Evolutionary conservation across 2,888 invertebrate species (phyloP).

Genomic region (Plagodis pulveraria): DNA sequence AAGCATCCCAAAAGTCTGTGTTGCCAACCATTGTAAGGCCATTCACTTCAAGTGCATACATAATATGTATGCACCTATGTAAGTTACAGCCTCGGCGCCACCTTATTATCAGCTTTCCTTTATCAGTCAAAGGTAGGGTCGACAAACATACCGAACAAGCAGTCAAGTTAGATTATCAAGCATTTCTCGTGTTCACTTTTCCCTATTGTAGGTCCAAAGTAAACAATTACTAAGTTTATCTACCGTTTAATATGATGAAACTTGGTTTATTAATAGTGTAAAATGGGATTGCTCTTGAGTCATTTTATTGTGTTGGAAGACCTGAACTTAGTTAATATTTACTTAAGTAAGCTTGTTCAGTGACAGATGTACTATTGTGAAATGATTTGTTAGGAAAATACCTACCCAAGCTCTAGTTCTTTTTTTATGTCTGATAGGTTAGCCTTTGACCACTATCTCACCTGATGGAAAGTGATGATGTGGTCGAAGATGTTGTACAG

Average conservation of each 20-base stretch:
- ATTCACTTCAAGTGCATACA: constrained; percentile 12
- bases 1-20: too few relatives aligned
- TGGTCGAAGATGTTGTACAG: too few relatives aligned
- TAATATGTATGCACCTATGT: constrained; percentile 9
- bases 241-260: constrained; percentile 19
- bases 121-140: constrained; percentile 79
- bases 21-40: not conserved
- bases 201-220: constrained; percentile 11
- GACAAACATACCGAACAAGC: constrained; percentile 58
- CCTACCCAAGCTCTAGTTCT: too few relatives aligned
- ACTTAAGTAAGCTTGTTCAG: not conserved
- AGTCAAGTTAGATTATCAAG: constrained; percentile 31
- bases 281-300: not conserved
- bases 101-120: constrained; percentile 29
- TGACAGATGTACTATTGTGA: not conserved
- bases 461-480: too few relatives aligned
- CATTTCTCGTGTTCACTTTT: constrained; percentile 30
- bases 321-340: constrained; percentile 17
- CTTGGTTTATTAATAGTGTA: constrained; percentile 27
- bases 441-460: too few relatives aligned
- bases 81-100: constrained; percentile 50
- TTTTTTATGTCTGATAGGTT: too few relatives aligned
- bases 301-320: constrained; percentile 6
- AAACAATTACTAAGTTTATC: constrained; percentile 21
- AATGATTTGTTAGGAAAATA: not conserved